Evolutionary conservation across 1,140 invertebrate genomes (phyloP).

Genomic region (Drosophila subpulchrella): DNA sequence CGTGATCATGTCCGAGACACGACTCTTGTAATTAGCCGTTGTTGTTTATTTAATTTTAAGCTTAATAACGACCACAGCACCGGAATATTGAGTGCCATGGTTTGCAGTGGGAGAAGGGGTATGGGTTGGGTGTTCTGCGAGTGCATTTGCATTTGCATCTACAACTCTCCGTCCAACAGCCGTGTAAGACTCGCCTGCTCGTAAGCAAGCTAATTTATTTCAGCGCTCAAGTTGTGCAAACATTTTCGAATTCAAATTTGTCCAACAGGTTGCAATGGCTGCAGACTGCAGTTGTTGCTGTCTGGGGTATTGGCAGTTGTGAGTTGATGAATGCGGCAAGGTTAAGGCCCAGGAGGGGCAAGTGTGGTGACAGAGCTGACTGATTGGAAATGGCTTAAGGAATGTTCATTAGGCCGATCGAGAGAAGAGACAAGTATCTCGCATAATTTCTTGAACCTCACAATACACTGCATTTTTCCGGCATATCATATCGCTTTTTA

Average conservation of each 20-base stretch:
- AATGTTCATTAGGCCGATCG: not conserved
- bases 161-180: not conserved
- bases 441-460: not conserved
- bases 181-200: conserved; percentile 4
- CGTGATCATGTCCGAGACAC: conserved; percentile 29
- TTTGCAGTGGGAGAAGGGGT: not conserved
- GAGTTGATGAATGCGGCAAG: conserved; percentile 41
- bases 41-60: conserved; percentile 69
- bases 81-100: conserved; percentile 14
- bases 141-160: conserved; percentile 43
- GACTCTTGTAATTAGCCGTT: conserved; percentile 67
- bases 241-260: conserved; percentile 59
- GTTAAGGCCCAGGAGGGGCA: conserved; percentile 20
- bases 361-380: not conserved
- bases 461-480: conserved; percentile 16
- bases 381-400: not conserved
- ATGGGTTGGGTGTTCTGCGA: conserved; percentile 5
- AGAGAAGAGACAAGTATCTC: not conserved
- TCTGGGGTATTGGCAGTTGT: conserved; percentile 21
- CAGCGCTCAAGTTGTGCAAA: conserved; percentile 63
- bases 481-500: conserved; percentile 27
- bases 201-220: conserved; percentile 58
- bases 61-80: conserved; percentile 43
- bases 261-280: conserved; percentile 39
- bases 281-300: conserved; percentile 17